Percentiles rank a stretch among this genome's conserved stretches.
Evolutionary conservation across 2,113 vertebrate species (phyloP).

Genomic region (Podilymbus podiceps): DNA sequence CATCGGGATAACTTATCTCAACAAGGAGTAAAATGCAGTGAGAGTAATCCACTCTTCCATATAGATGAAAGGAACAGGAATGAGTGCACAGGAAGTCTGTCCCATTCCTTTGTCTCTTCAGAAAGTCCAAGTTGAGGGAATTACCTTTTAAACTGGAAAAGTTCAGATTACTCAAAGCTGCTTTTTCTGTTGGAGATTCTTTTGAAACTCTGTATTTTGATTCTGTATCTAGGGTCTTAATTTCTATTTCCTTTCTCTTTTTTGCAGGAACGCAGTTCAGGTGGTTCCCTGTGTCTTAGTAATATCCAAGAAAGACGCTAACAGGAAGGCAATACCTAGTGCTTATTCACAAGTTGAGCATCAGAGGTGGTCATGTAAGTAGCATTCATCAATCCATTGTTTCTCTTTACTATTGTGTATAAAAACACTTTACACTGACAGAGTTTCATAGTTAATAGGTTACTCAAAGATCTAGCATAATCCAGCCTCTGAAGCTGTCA

Average conservation of each 20-base stretch:
- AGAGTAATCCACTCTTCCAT: not conserved
- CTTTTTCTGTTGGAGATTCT: not conserved
- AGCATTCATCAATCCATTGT: not conserved
- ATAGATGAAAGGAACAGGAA: not conserved
- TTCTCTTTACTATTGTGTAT: not conserved
- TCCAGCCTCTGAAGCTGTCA: not conserved
- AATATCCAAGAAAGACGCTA: not conserved
- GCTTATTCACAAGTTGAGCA: not conserved
- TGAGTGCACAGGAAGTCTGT: not conserved
- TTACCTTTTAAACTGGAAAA: not conserved
- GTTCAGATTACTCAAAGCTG: not conserved
- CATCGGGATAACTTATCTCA: not conserved
- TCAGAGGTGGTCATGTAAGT: not conserved
- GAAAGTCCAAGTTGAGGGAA: not conserved
- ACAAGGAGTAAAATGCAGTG: not conserved
- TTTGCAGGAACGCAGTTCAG: not conserved
- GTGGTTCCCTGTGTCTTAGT: not conserved
- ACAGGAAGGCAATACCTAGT: not conserved
- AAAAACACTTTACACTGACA: not conserved
- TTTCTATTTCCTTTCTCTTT: not conserved
- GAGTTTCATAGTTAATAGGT: not conserved
- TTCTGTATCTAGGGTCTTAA: not conserved
- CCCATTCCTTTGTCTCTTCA: not conserved
- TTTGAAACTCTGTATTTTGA: not conserved
- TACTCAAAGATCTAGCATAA: not conserved